Conservation (phyloP, 2,113 vertebrate genomes). For the Thamnaconus septentrionalis region DNA sequence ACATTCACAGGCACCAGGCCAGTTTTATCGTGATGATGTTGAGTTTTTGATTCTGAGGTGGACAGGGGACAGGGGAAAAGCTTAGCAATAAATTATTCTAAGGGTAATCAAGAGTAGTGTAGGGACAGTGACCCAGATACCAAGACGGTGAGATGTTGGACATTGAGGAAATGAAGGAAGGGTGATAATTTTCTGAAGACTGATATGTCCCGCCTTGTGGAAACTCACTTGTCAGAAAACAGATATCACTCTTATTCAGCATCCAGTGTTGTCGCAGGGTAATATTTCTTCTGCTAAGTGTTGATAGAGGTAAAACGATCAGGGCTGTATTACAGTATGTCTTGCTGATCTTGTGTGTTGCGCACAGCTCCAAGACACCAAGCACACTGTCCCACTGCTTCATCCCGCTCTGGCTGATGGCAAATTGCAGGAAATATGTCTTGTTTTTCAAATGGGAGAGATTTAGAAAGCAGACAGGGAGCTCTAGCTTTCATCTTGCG, state of each 20-base stretch:
- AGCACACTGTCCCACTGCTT: not conserved
- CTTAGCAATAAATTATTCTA: not conserved
- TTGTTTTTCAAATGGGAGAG: slow-evolving; percentile 31
- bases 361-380: slow-evolving; percentile 21
- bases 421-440: slow-evolving; percentile 34
- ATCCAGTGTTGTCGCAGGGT: slow-evolving; percentile 44
- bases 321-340: slow-evolving; percentile 36
- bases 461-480: slow-evolving; percentile 46
- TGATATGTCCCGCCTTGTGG: no score
- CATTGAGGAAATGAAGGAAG: no score
- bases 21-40: not conserved
- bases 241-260: slow-evolving; percentile 34
- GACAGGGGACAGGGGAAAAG: not conserved
- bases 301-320: slow-evolving; percentile 49
- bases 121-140: slow-evolving; percentile 4
- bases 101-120: not conserved
- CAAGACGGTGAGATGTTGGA: not conserved
- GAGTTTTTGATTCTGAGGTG: slow-evolving; percentile 12
- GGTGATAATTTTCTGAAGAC: no score
- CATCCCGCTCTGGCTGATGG: slow-evolving; percentile 25
- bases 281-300: slow-evolving; percentile 48
- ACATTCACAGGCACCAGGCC: not conserved
- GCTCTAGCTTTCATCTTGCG: slow-evolving; percentile 32
- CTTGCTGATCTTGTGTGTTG: slow-evolving; percentile 53
- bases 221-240: no score